Percentiles rank a stretch among this genome's conserved stretches.
These are phyloP conservation scores for Lasioglossum oenotherae DNA, from an alignment of 2,888 invertebrate species.

Conservation along the genomic window DNA sequence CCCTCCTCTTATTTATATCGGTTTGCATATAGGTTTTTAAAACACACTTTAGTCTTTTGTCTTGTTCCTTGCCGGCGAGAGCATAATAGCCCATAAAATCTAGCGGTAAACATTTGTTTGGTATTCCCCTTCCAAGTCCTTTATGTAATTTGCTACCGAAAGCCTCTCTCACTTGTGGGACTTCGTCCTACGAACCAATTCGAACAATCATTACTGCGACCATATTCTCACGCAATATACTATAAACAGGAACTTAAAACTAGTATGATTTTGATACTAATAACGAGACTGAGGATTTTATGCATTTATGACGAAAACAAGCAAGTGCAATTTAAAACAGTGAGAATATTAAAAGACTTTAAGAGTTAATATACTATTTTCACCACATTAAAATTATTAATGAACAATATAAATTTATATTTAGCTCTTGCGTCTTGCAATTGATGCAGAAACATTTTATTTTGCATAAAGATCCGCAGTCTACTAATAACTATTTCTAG, in stretches of 20 bases:
- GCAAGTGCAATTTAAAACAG: too few relatives aligned
- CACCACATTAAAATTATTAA: too few relatives aligned
- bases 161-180: slow-evolving; percentile 93
- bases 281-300: too few relatives aligned
- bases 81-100: slow-evolving; percentile 99
- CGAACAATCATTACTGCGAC: neutral
- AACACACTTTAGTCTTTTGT: slow-evolving; percentile 89
- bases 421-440: too few relatives aligned
- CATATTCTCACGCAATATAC: neutral
- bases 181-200: slow-evolving; percentile 87
- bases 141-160: slow-evolving; percentile 97
- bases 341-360: too few relatives aligned
- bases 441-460: too few relatives aligned
- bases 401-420: too few relatives aligned
- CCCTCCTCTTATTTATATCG: slow-evolving; percentile 94
- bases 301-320: too few relatives aligned
- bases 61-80: slow-evolving; percentile 94
- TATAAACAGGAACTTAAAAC: neutral
- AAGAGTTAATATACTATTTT: too few relatives aligned
- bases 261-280: neutral
- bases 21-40: slow-evolving; percentile 93
- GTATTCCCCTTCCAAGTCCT: slow-evolving; percentile 92
- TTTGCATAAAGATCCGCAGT: too few relatives aligned
- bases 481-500: neutral
- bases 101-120: slow-evolving; percentile 95